Conservation (phyloP, 2,797 vertebrate species). For the Pangasius mekongensis region DNA sequence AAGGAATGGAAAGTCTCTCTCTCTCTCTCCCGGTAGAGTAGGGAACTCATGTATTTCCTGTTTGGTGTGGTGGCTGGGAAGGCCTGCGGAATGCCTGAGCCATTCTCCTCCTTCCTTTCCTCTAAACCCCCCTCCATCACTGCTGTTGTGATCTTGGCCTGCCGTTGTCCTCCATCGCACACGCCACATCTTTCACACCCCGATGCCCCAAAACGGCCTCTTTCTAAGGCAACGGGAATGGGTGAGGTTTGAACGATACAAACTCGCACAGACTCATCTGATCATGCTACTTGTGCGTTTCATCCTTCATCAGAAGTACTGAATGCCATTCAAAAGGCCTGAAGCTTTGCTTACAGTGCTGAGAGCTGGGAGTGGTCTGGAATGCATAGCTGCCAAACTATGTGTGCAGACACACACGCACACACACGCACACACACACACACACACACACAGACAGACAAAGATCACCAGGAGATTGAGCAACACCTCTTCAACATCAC, state of each 20-base stretch:
- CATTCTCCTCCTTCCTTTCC: conserved; percentile 56
- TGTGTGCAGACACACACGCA: background rate
- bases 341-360: conserved; percentile 35
- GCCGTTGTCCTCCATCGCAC: conserved; percentile 41
- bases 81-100: conserved; percentile 54
- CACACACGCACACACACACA: conserved; percentile 13
- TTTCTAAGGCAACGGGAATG: background rate
- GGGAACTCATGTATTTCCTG: conserved; percentile 61
- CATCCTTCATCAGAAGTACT: conserved; percentile 20
- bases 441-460: conserved; percentile 12
- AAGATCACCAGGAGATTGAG: conserved; percentile 39
- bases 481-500: conserved; percentile 41
- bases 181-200: background rate
- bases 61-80: conserved; percentile 58
- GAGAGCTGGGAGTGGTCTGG: conserved; percentile 54
- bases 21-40: conserved; percentile 35
- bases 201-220: conserved; percentile 8
- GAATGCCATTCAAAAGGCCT: conserved; percentile 29
- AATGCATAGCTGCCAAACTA: conserved; percentile 50
- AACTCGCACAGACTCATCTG: conserved; percentile 15
- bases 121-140: conserved; percentile 34
- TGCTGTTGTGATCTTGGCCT: conserved; percentile 37
- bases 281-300: background rate
- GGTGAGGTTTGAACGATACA: background rate
- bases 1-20: conserved; percentile 51